phyloP scores from a whole-genome alignment of 2,888 invertebrate genomes.

The Anthophora plumipes region DNA sequence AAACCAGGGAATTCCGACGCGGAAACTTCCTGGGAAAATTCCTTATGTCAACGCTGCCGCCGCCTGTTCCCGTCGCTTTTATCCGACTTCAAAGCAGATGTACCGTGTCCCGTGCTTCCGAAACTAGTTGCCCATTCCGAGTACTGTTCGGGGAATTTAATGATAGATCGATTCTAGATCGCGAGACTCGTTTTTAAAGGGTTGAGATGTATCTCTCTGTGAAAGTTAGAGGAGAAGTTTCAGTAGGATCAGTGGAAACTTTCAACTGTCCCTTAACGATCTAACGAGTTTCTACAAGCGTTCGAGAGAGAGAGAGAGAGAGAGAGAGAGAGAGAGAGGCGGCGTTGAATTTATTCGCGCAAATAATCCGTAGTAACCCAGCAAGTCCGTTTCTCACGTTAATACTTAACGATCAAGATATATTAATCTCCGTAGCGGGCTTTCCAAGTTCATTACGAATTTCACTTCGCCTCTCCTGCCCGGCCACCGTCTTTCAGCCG shows the following conservation, averaged over 20 bases:
- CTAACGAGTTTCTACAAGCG: slow-evolving; percentile 48
- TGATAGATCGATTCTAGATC: neutral
- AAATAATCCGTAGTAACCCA: slow-evolving; percentile 46
- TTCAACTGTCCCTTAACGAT: slow-evolving; percentile 45
- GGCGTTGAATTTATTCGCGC: slow-evolving; percentile 53
- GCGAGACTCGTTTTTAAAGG: neutral
- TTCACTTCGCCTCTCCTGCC: slow-evolving; percentile 19
- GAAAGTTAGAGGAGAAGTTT: neutral
- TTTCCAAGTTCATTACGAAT: slow-evolving; percentile 57
- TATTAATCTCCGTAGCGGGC: slow-evolving; percentile 51
- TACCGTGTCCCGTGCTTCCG: neutral
- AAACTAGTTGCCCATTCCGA: neutral
- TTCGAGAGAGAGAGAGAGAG: neutral
- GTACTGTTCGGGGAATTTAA: neutral
- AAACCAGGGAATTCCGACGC: slow-evolving; percentile 18
- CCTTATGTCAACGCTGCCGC: slow-evolving; percentile 47
- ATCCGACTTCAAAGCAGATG: slow-evolving; percentile 21
- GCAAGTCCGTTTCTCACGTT: slow-evolving; percentile 34
- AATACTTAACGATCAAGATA: slow-evolving; percentile 60
- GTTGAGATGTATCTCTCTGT: neutral
- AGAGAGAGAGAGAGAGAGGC: neutral
- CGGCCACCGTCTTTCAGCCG: slow-evolving; percentile 22
- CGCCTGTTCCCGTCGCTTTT: neutral
- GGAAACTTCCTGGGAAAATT: slow-evolving; percentile 15
- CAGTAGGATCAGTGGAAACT: slow-evolving; percentile 7